Evolutionary conservation across 2,888 invertebrate genomes (phyloP).

Genomic region (Mimumesa dahlbomi): DNA sequence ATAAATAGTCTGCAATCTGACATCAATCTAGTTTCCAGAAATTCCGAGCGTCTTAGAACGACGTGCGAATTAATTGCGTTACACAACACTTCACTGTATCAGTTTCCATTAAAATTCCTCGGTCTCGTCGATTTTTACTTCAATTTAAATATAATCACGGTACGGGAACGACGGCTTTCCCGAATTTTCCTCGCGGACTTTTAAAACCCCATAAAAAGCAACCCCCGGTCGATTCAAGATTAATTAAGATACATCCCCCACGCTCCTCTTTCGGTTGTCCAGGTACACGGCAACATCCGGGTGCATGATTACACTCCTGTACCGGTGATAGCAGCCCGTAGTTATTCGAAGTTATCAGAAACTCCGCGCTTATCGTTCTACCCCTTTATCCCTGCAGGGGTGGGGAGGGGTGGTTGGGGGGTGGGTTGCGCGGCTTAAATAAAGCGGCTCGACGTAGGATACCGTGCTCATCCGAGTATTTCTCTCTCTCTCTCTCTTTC

Average conservation of each 20-base stretch:
- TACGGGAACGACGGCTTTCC: not conserved
- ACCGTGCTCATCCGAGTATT: not conserved
- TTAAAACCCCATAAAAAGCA: not conserved
- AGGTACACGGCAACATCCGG: not conserved
- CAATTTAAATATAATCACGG: not conserved
- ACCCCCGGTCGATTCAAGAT: no score
- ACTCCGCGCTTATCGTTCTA: constrained; percentile 33
- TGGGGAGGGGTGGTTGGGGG: not conserved
- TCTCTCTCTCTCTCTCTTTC: not conserved
- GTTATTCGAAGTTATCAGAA: constrained; percentile 41
- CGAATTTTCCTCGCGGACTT: not conserved
- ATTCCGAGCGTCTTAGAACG: no score
- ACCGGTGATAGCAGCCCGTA: constrained; percentile 5
- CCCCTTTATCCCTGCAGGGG: constrained; percentile 15
- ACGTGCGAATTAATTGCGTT: no score
- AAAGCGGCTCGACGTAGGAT: constrained; percentile 30
- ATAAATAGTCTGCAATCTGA: no score
- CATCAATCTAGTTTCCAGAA: no score
- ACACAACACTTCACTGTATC: no score
- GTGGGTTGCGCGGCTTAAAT: constrained; percentile 23
- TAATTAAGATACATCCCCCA: not conserved
- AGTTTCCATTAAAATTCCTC: no score
- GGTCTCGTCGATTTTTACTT: not conserved
- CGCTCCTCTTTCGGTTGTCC: constrained; percentile 5
- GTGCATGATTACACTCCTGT: constrained; percentile 11